These are phyloP conservation scores for Dicranocentrus wangi DNA, from an alignment of 2,888 invertebrate genomes.

Conservation along the genomic window DNA sequence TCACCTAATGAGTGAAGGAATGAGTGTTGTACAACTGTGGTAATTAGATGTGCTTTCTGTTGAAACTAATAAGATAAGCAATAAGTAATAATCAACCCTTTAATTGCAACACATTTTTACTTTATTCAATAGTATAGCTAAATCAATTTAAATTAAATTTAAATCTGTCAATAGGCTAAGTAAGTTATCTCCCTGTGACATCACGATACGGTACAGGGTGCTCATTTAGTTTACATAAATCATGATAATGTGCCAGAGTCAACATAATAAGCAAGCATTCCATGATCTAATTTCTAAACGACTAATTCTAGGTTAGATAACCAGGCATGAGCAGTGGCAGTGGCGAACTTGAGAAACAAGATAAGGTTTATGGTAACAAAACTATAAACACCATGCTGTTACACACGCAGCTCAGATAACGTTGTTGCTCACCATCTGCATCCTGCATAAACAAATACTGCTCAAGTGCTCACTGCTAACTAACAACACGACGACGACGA, in stretches of 20 bases:
- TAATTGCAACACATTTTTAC: no score
- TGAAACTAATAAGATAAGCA: no score
- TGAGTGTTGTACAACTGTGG: no score
- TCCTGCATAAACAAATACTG: slow-evolving; percentile 36
- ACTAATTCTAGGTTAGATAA: slow-evolving; percentile 41
- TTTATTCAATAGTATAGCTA: no score
- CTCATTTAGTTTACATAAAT: neutral
- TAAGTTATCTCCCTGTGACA: neutral
- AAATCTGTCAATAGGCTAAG: no score
- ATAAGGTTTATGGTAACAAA: slow-evolving; percentile 26
- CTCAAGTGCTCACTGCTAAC: neutral
- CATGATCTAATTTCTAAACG: slow-evolving; percentile 23
- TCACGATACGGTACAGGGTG: neutral
- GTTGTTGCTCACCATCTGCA: no score
- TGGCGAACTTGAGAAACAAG: slow-evolving; percentile 50
- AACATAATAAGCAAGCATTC: neutral
- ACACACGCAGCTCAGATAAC: no score
- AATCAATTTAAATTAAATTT: no score
- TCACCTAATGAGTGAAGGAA: no score
- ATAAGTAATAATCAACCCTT: no score
- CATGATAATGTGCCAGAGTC: neutral
- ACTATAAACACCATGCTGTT: neutral
- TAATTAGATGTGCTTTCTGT: no score
- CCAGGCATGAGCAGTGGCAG: slow-evolving; percentile 2
- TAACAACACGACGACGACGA: no score